A percentile compares a stretch with the other conserved stretches of the same genome.
These are phyloP conservation scores for Ctenodactylus gundi DNA, from an alignment of 2,113 vertebrate genomes.

Conservation along the genomic window DNA sequence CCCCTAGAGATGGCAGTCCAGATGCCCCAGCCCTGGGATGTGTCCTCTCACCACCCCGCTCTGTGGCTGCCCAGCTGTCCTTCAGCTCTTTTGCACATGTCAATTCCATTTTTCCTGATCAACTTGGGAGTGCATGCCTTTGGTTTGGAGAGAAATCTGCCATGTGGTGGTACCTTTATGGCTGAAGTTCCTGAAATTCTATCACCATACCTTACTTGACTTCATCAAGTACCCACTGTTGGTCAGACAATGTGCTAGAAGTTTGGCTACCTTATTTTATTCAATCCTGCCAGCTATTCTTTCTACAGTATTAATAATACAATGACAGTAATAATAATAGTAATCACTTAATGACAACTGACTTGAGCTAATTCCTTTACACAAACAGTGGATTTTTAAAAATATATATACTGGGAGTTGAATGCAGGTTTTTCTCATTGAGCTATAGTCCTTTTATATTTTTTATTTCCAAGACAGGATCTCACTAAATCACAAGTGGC, in stretches of 20 bases:
- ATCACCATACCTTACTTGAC: accelerated
- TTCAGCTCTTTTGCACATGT: neutral
- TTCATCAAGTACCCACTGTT: neutral
- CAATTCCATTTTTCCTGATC: neutral
- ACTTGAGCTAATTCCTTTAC: neutral
- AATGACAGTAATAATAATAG: neutral
- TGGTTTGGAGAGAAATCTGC: neutral
- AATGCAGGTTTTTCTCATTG: neutral
- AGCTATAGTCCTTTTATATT: no score
- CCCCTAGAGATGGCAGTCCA: neutral
- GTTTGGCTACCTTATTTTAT: neutral
- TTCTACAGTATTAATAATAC: neutral
- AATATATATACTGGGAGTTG: neutral
- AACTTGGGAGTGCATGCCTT: neutral
- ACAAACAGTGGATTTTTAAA: neutral
- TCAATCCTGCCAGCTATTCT: neutral
- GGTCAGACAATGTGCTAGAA: neutral
- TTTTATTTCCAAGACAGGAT: neutral
- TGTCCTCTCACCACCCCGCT: neutral
- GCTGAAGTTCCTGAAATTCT: neutral
- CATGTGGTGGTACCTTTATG: no score
- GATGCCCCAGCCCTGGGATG: neutral
- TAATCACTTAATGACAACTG: neutral
- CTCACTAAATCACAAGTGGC: neutral
- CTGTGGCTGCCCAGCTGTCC: neutral